These are phyloP conservation scores for Allolobophora icterica DNA, from an alignment of 2,888 invertebrate genomes.

Conservation along the genomic window DNA sequence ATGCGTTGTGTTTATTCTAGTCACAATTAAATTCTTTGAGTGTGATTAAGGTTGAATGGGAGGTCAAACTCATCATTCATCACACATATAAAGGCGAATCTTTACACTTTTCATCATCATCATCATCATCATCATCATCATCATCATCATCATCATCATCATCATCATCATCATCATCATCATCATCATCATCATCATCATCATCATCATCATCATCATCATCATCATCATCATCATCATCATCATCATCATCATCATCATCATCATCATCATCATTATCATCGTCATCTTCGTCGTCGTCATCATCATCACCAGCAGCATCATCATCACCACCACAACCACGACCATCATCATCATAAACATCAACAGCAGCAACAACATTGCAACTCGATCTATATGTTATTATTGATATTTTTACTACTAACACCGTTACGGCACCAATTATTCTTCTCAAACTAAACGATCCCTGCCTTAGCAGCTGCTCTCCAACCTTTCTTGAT, in stretches of 20 bases:
- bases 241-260: background rate
- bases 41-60: background rate
- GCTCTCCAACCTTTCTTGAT: too few relatives aligned
- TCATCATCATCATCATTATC: background rate
- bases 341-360: conserved; percentile 29
- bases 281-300: too few relatives aligned
- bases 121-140: conserved; percentile 32
- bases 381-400: too few relatives aligned
- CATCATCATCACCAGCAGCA: too few relatives aligned
- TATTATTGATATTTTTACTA: too few relatives aligned
- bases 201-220: conserved; percentile 33
- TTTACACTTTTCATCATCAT: background rate
- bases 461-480: too few relatives aligned
- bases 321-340: too few relatives aligned
- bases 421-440: too few relatives aligned
- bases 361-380: too few relatives aligned
- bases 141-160: conserved; percentile 32
- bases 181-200: conserved; percentile 15
- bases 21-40: background rate
- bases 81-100: background rate
- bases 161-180: conserved; percentile 6
- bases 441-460: too few relatives aligned
- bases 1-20: background rate
- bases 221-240: conserved; percentile 33
- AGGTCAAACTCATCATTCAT: background rate